phyloP scores from a whole-genome alignment of 2,888 invertebrate genomes.

The Busseola fusca region DNA sequence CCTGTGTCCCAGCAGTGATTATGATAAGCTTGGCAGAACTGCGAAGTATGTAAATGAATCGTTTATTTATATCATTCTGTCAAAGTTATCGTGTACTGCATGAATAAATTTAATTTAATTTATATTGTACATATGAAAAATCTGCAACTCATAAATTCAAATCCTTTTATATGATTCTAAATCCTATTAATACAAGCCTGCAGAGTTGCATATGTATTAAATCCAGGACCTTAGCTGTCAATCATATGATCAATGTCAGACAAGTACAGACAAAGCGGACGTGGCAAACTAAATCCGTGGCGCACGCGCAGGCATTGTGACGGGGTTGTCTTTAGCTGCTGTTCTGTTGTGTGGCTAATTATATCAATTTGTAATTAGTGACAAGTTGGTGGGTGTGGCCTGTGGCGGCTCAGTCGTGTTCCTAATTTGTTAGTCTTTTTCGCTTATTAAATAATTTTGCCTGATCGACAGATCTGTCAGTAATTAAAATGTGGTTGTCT shows the following conservation, averaged over 20 bases:
- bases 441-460: slow-evolving; percentile 41
- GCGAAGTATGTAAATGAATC: background rate
- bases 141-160: slow-evolving; percentile 25
- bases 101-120: background rate
- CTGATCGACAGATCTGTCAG: slow-evolving; percentile 37
- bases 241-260: slow-evolving; percentile 58
- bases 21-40: background rate
- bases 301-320: slow-evolving; percentile 60
- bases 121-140: background rate
- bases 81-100: slow-evolving; percentile 13
- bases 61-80: slow-evolving; percentile 24
- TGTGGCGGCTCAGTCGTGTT: slow-evolving; percentile 21
- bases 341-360: slow-evolving; percentile 45
- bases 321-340: slow-evolving; percentile 16
- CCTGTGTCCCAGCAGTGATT: too few relatives aligned
- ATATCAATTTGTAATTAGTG: slow-evolving; percentile 55
- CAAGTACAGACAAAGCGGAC: slow-evolving; percentile 45
- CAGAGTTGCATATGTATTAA: slow-evolving; percentile 53
- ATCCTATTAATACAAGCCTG: slow-evolving; percentile 51
- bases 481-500: slow-evolving; percentile 35
- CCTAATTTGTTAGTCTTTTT: slow-evolving; percentile 28
- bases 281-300: slow-evolving; percentile 57
- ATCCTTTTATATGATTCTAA: slow-evolving; percentile 40
- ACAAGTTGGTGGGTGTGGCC: slow-evolving; percentile 52
- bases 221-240: slow-evolving; percentile 59